A percentile compares a stretch with the other conserved stretches of the same genome.
These are phyloP conservation scores for Brachirus orientalis DNA, from an alignment of 2,113 vertebrate genomes.

Conservation along the genomic window DNA sequence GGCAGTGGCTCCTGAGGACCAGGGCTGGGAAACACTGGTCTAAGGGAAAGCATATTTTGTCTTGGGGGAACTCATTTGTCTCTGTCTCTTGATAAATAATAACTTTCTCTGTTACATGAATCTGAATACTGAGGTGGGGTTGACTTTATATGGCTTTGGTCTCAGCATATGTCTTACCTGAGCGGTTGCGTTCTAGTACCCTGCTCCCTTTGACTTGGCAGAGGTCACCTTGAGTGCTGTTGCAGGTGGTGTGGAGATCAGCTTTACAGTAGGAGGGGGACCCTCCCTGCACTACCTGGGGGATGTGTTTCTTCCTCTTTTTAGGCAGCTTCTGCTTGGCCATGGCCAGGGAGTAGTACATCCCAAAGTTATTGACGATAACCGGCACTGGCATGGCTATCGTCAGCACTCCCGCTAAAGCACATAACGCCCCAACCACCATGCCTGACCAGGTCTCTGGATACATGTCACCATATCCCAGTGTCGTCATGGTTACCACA, in stretches of 20 bases:
- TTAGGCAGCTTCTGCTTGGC: slow-evolving; percentile 98
- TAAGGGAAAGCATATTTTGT: slow-evolving; percentile 15
- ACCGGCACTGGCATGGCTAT: slow-evolving; percentile 99
- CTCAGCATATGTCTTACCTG: slow-evolving; percentile 84
- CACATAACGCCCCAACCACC: slow-evolving; percentile 95
- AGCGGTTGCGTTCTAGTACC: slow-evolving; percentile 89
- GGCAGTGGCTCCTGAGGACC: too few relatives aligned
- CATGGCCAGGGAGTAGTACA: slow-evolving; percentile 99
- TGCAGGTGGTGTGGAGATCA: slow-evolving; percentile 91
- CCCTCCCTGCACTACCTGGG: slow-evolving; percentile 88
- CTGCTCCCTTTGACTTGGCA: slow-evolving; percentile 89
- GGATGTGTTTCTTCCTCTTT: slow-evolving; percentile 97
- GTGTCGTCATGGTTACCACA: slow-evolving; percentile 97
- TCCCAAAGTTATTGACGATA: slow-evolving; percentile 99
- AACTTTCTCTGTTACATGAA: neutral
- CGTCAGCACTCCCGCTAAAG: slow-evolving; percentile 93
- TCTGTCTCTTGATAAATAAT: slow-evolving; percentile 16
- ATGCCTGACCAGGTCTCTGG: slow-evolving; percentile 98
- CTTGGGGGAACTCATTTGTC: neutral
- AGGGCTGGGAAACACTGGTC: too few relatives aligned
- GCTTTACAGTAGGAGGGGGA: slow-evolving; percentile 94
- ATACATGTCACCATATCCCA: slow-evolving; percentile 98
- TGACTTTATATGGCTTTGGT: neutral
- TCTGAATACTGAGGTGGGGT: neutral
- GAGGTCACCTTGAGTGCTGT: slow-evolving; percentile 91